phyloP scores from a whole-genome alignment of 2,797 vertebrate genomes.

The Anniella stebbinsi region DNA sequence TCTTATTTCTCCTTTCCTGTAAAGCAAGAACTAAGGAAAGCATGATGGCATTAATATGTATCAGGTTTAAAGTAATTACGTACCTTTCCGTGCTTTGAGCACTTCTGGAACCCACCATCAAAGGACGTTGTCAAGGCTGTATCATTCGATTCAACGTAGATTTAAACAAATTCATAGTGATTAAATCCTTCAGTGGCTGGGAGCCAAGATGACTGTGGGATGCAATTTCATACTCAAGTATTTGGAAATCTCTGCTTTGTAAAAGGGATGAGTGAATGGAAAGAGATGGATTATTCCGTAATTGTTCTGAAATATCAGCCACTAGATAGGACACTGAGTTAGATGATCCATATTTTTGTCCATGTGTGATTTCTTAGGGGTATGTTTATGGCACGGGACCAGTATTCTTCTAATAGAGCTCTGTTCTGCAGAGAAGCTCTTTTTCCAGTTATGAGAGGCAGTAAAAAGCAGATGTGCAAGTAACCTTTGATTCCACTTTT shows the following conservation, averaged over 20 bases:
- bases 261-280: background rate
- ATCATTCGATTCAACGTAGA: constrained; percentile 20
- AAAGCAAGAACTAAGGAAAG: constrained; percentile 12
- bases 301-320: background rate
- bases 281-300: background rate
- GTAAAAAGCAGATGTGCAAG: background rate
- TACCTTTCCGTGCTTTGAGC: constrained; percentile 10
- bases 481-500: background rate
- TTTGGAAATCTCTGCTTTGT: constrained; percentile 18
- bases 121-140: constrained; percentile 2
- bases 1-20: constrained; percentile 10
- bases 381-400: background rate
- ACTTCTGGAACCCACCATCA: constrained; percentile 33
- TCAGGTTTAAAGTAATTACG: constrained; percentile 22
- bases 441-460: background rate
- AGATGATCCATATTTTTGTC: background rate
- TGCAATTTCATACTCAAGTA: constrained; percentile 10
- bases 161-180: constrained; percentile 32
- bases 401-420: background rate
- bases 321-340: background rate
- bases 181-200: constrained; percentile 12
- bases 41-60: constrained; percentile 29
- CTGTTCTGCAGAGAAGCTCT: background rate
- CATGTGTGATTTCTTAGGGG: background rate
- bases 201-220: constrained; percentile 9